Base-by-base conservation (phyloP, 2,888 invertebrate genomes). In the Rotaria socialis region DNA sequence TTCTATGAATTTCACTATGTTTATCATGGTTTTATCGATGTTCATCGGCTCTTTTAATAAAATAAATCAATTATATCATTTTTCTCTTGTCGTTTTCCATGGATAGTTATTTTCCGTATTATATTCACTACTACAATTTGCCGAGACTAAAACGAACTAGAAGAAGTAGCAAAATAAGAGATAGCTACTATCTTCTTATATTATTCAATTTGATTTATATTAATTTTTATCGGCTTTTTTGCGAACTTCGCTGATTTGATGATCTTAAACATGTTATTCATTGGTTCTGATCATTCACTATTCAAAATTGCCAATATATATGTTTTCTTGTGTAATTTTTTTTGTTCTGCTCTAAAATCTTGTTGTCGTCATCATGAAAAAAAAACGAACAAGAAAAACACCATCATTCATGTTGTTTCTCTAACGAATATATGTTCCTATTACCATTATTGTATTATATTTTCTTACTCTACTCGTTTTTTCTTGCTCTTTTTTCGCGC, bases 401-500 rank as follows among this genome's bases (percentile, higher is more conserved):
- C 10, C n/a, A 27, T 11, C 4, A 60, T 60, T 60, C 4, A 27
- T 60, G 2, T 27, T 60, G 14, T 19, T 27, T 35, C 4, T 19
- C 1, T 1, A 14, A 19, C 35, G 56, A 56, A 56, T 56, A 56
- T 56, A 2, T 56, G 56, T 10, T 27, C 35, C 19, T 35, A 67
- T 67, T 41, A 67, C 35, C 35, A 67, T 67, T 67, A 67, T 67
- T 27, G 67, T 67, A 27, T 67, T 35, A 67, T 67, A 35, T 67
- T 67, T 5, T 67, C 67, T 35, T 67, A 67, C 35, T 27, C 2
- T 41, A 14, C 67, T 35, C 14, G 35, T 67, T 67, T 16, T 35
- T 67, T 35, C 60, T 67, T n/a, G 27, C 27, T 27, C 27, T 67
- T 35, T 67, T 19, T 8, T 67, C 14, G 6, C 16, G 14, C 35